phyloP scores from a whole-genome alignment of 2,797 vertebrate species.

The Spondyliosoma cantharus region DNA sequence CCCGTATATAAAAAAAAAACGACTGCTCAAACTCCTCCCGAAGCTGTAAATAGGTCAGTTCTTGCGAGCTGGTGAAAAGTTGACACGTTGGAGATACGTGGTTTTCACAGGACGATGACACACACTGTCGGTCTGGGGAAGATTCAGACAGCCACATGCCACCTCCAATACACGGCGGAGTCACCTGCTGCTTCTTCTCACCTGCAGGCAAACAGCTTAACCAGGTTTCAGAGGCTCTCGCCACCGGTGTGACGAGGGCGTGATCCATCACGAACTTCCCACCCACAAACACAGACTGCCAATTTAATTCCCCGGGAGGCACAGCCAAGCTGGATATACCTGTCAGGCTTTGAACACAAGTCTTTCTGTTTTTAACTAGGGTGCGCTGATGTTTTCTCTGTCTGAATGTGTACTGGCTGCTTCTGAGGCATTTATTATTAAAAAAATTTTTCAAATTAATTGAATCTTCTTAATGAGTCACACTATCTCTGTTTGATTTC shows the following conservation, averaged over 20 bases:
- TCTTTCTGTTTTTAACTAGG: conserved; percentile 2
- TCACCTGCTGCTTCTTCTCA: conserved; percentile 34
- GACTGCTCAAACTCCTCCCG: background rate
- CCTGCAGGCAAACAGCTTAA: conserved; percentile 15
- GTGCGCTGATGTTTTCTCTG: background rate
- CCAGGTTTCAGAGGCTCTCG: background rate
- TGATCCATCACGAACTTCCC: conserved; percentile 27
- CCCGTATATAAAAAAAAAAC: background rate
- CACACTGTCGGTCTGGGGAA: background rate
- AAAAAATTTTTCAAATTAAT: background rate
- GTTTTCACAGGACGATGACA: conserved; percentile 1
- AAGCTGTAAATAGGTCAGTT: background rate
- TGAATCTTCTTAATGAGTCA: conserved; percentile 17
- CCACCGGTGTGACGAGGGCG: background rate
- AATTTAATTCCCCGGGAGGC: background rate
- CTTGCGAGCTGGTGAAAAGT: background rate
- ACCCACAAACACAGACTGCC: background rate
- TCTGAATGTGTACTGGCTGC: background rate
- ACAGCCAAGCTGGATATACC: background rate
- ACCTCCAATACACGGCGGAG: background rate
- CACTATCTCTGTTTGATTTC: conserved; percentile 18
- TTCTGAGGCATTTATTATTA: no score
- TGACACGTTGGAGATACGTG: background rate
- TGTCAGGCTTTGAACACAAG: background rate
- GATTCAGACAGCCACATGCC: background rate